Evolutionary conservation across 2,113 vertebrate species (phyloP).

Genomic region (Equus przewalskii): DNA sequence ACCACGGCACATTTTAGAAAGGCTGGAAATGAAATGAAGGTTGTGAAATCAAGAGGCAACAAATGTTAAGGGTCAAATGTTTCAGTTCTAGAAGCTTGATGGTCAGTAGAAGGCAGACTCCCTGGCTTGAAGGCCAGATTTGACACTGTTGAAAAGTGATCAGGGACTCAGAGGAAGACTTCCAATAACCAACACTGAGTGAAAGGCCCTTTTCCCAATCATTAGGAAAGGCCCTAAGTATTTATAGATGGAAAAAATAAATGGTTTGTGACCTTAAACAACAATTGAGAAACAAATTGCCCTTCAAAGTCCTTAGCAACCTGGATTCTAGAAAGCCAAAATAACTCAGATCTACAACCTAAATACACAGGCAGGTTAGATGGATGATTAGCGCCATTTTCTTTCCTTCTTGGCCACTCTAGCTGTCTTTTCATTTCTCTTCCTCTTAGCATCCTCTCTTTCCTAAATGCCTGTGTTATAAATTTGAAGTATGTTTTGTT

Average conservation of each 20-base stretch:
- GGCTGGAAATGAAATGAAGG: neutral
- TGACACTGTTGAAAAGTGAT: neutral
- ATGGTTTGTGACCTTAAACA: neutral
- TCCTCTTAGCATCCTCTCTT: neutral
- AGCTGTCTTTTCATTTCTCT: neutral
- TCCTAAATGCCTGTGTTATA: neutral
- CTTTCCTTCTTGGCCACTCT: neutral
- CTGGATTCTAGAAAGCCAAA: neutral
- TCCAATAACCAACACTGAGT: neutral
- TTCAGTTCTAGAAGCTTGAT: neutral
- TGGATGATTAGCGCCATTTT: neutral
- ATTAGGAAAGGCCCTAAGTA: neutral
- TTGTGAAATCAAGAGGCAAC: slow-evolving; percentile 39
- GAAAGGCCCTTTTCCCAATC: neutral
- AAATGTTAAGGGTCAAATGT: neutral
- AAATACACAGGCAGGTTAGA: neutral
- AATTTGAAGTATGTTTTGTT: neutral
- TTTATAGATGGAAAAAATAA: neutral
- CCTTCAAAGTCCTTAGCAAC: neutral
- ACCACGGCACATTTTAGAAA: neutral
- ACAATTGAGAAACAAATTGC: neutral
- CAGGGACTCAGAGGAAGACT: neutral
- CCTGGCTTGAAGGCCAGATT: neutral
- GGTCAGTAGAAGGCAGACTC: neutral
- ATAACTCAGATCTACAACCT: neutral